Percentiles rank a stretch among this genome's conserved stretches.
Conservation (phyloP, 1,140 invertebrate genomes). For the Penaeus indicus region DNA sequence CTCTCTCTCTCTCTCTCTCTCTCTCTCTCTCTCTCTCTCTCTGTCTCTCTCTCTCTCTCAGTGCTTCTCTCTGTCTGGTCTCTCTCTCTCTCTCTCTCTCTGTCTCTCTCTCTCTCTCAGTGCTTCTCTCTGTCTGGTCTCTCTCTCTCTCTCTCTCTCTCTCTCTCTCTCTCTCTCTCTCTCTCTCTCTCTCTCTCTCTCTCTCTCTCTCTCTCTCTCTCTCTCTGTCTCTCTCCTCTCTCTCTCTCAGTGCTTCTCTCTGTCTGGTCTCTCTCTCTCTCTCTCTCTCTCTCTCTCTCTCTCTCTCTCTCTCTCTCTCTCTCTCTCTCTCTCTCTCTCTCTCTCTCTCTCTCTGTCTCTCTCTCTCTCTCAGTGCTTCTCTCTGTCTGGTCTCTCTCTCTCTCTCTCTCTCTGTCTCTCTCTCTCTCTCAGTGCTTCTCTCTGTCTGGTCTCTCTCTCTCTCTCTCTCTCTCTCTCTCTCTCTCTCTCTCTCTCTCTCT, state of each 20-base stretch:
- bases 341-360: too few species aligned
- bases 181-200: background rate
- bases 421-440: too few species aligned
- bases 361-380: too few species aligned
- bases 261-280: too few species aligned
- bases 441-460: too few species aligned
- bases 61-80: background rate
- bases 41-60: background rate
- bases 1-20: slow-evolving; percentile 8
- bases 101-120: background rate
- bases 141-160: background rate
- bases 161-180: slow-evolving; percentile 2
- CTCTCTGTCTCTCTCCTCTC: background rate
- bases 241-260: too few species aligned
- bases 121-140: background rate
- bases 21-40: background rate
- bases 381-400: too few species aligned
- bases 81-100: background rate
- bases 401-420: too few species aligned
- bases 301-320: too few species aligned
- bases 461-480: background rate
- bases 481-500: background rate
- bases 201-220: background rate
- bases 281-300: too few species aligned
- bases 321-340: too few species aligned